Evolutionary conservation across 1,140 invertebrate genomes (phyloP).

Genomic region (Rhynchophorus ferrugineus): DNA sequence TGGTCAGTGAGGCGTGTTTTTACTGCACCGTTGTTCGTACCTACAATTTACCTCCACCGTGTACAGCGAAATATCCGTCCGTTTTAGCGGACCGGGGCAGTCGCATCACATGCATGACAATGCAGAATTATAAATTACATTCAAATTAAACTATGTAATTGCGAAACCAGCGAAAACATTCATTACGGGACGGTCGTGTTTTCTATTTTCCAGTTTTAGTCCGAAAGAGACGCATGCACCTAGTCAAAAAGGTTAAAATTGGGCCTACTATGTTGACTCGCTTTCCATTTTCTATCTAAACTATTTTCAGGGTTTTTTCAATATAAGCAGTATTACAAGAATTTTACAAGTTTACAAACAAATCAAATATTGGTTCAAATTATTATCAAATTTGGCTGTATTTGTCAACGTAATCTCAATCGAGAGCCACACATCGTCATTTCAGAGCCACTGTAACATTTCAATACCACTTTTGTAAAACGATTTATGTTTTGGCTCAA

Average conservation of each 20-base stretch:
- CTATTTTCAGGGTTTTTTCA: too few relatives aligned
- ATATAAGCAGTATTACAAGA: too few relatives aligned
- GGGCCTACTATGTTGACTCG: neutral
- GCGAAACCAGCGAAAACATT: slow-evolving; percentile 40
- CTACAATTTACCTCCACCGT: slow-evolving; percentile 34
- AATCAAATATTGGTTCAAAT: too few relatives aligned
- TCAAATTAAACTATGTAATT: slow-evolving; percentile 45
- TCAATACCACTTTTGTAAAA: too few relatives aligned
- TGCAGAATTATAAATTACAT: slow-evolving; percentile 44
- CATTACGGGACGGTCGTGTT: slow-evolving; percentile 29
- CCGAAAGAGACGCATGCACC: slow-evolving; percentile 1
- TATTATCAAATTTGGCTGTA: too few relatives aligned
- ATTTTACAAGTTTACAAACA: too few relatives aligned
- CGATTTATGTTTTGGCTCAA: too few relatives aligned
- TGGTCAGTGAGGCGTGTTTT: slow-evolving; percentile 24
- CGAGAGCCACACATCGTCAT: too few relatives aligned
- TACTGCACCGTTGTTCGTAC: slow-evolving; percentile 22
- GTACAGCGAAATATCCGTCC: slow-evolving; percentile 36
- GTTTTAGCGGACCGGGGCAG: slow-evolving; percentile 38
- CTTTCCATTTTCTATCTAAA: too few relatives aligned
- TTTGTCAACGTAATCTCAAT: too few relatives aligned
- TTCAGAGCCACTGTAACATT: too few relatives aligned
- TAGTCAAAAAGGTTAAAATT: neutral
- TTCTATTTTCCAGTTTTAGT: slow-evolving; percentile 17
- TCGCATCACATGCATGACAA: slow-evolving; percentile 43